Conservation (phyloP, 1,140 invertebrate genomes). For the Diachasmimorpha longicaudata region DNA sequence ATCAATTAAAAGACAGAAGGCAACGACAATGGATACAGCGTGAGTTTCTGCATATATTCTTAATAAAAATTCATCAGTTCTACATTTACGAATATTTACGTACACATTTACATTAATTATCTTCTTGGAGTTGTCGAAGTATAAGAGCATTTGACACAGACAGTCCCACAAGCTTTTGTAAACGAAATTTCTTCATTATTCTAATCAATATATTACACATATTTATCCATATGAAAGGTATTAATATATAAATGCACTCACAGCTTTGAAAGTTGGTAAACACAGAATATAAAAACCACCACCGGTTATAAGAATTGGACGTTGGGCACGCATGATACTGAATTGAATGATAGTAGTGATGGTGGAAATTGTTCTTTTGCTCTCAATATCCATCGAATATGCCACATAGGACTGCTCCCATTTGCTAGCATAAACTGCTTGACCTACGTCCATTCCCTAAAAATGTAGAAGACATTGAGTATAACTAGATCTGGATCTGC, state of each 20-base stretch:
- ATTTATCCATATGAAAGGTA: neutral
- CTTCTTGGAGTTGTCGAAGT: neutral
- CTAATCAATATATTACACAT: neutral
- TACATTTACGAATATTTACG: neutral
- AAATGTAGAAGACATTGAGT: slow-evolving; percentile 12
- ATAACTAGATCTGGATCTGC: neutral
- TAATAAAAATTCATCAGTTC: neutral
- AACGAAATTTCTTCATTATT: neutral
- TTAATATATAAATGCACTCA: slow-evolving; percentile 26
- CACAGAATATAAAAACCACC: slow-evolving; percentile 54
- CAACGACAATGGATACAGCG: neutral
- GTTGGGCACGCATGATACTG: slow-evolving; percentile 44
- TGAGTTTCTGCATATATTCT: neutral
- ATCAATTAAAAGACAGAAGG: neutral
- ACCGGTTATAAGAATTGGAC: slow-evolving; percentile 47
- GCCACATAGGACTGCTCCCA: slow-evolving; percentile 32
- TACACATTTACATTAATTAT: neutral
- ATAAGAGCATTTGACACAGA: neutral
- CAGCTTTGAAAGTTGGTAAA: slow-evolving; percentile 46
- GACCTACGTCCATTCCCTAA: slow-evolving; percentile 43
- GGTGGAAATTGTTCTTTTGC: slow-evolving; percentile 22
- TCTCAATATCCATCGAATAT: neutral
- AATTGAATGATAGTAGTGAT: slow-evolving; percentile 39
- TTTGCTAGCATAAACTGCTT: slow-evolving; percentile 41
- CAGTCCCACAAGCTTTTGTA: neutral